Evolutionary conservation across 2,113 vertebrate genomes (phyloP), one percentile per base, ranked within the genome.

Genomic region (Psettodes erumei): DNA sequence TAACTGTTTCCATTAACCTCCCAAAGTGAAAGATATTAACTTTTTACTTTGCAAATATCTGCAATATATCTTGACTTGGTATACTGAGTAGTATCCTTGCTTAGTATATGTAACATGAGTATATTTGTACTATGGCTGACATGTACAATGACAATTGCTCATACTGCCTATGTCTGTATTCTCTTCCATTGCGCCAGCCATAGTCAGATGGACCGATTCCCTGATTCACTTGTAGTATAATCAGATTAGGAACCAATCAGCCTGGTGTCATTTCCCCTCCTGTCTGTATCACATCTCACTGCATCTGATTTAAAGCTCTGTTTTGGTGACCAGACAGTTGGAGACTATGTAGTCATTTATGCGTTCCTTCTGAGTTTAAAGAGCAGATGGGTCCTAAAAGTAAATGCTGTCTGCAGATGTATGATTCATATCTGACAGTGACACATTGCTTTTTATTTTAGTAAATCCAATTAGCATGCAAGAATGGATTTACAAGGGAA

Each of bases 211-310:
- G 68, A 71, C 40, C 8, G 2, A 32, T 74, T 72, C 63, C 27
- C 47, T 64, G 56, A 76, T 72, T 80, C 54, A 21, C 35, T 55
- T 74, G 62, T 53, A 35, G 43, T 21, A 21, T 87, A 87, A 91
- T 83, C 45, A 63, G 42, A 86, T 91, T 78, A 87, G 67, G 48
- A 75, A 38, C 72, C 16, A 53, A 88, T 86, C 47, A 61, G 77
- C 64, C 62, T 11, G 11, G 27, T 75, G 61, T 87, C 81, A 88
- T 87, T 89, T 90, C 91, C 86, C 23, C 55, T 76, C 8, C 51
- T 32, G 67, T 80, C 62, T 66, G 40, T 21, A 19, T 70, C 55
- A 25, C 42, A 72, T 86, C 62, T 77, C 77, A 42, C 78, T 60
- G 47, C 60, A 28, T 76, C 70, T 87, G 60, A 89, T 83, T 83